Base-by-base conservation (phyloP, 2,888 invertebrate genomes). In the Lamellibrachia satsuma region DNA sequence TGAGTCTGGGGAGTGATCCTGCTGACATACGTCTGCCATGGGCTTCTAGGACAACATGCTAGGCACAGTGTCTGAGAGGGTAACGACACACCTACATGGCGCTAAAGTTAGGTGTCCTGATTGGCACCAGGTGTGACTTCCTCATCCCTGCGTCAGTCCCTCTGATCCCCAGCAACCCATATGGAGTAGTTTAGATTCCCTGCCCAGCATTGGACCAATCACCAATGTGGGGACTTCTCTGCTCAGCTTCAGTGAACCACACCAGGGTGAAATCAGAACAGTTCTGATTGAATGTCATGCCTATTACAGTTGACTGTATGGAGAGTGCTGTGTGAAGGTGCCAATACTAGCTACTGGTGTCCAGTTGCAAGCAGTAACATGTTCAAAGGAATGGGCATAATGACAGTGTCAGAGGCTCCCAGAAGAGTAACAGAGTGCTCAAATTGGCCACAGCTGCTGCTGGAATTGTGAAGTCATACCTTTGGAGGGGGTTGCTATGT, bases 121-220 rank as follows among this genome's bases (percentile, higher is more conserved):
- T 75, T 75, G n/a, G 75, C 75, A 75, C 75, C 75, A 75, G 75
- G 75, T 75, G 75, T 75, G 75, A 75, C 75, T 75, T 75, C 75
- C 75, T 75, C 75, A n/a, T 75, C 75, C 75, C 75, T 22, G 15
- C 4, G 22, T 75, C 75, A 75, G 75, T 75, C 22, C 60, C 75
- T 75, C 75, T 22, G 75, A 22, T 75, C 75, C 22, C 75, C 75
- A 6, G 9, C 75, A 75, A 75, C 75, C n/a, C 75, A 75, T 75
- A 75, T 22, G 75, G 75, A 75, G 75, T 75, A 75, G 75, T 75
- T 75, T 75, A 75, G 75, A 75, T 75, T 15, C 22, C 22, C 75
- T 75, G 75, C 15, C 75, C 15, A 22, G n/a, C 75, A 75, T n/a
- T 75, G 75, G 75, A 22, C 75, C 75, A 75, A 75, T 75, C 75